Conservation (phyloP, 2,888 invertebrate genomes). For the Sphinx pinastri region DNA sequence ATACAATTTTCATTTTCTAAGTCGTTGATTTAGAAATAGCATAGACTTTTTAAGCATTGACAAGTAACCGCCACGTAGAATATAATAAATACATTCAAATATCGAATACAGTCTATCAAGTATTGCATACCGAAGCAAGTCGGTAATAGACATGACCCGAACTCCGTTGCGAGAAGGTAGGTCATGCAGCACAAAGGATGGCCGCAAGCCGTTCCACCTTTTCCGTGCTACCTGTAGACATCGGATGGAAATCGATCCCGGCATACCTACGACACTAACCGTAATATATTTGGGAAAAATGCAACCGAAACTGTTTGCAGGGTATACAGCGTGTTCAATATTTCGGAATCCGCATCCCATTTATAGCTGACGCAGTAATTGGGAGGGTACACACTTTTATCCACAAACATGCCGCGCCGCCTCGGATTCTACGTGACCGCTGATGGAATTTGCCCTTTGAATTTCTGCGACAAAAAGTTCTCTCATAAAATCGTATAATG, state of each 20-base stretch:
- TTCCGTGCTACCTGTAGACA: slow-evolving; percentile 21
- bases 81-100: neutral
- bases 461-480: slow-evolving; percentile 30
- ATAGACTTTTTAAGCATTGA: neutral
- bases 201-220: slow-evolving; percentile 20
- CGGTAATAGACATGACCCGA: slow-evolving; percentile 11
- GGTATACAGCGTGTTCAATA: slow-evolving; percentile 30
- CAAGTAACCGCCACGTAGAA: slow-evolving; percentile 31
- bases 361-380: slow-evolving; percentile 54
- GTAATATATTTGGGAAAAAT: slow-evolving; percentile 30
- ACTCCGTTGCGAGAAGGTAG: slow-evolving; percentile 5
- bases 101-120: neutral
- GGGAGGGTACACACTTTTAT: slow-evolving; percentile 46
- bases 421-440: slow-evolving; percentile 46
- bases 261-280: slow-evolving; percentile 26
- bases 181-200: slow-evolving; percentile 10
- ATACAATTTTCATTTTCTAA: too few species aligned
- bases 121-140: neutral
- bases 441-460: slow-evolving; percentile 29
- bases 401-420: slow-evolving; percentile 39
- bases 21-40: too few species aligned
- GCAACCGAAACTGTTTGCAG: slow-evolving; percentile 24
- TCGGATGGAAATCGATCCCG: slow-evolving; percentile 23
- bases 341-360: slow-evolving; percentile 35
- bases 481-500: slow-evolving; percentile 35